Base-by-base conservation (phyloP, 2,113 vertebrate species). In the Recurvirostra avosetta region DNA sequence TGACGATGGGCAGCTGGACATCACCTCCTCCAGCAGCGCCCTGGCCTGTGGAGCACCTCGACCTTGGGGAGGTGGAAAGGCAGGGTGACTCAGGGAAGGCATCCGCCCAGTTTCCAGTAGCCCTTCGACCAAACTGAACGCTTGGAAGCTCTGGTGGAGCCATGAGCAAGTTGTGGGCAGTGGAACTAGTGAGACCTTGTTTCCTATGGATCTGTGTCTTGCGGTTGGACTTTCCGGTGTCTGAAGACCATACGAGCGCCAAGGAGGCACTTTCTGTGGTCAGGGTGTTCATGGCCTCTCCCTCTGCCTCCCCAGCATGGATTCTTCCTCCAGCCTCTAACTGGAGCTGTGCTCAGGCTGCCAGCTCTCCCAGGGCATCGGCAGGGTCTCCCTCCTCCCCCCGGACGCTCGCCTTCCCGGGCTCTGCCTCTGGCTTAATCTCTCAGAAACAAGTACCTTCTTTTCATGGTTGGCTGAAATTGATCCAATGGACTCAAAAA, bases 171-270 rank as follows among this genome's bases (percentile, higher is more conserved):
- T 15, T 88, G 89, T 82, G 93, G 93, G 66, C 77, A 82, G 66
- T 66, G 66, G 92, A 82, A 97, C 34, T 88, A 87, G 88, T 93
- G 92, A 95, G 75, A 73, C 27, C 61, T 82, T 59, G 41, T 88
- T 96, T 97, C 92, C 90, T 85, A 88, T 26, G 90, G 92, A 93
- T 85, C 65, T 82, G 66, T 41, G 25, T 86, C 63, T 45, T 93
- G 92, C 0, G 17, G 92, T 38, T 93, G 92, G 74, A 85, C 84
- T 94, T 96, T 65, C 85, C 3, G 20, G 66, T 73, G 77, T 49
- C 80, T 84, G 52, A 80, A 89, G 86, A 58, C 20, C 40, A 8
- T 22, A 40, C 0, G 2, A 91, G 74, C 2, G 36, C 71, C 77
- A 76, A 86, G 85, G 47, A 95, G 87, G 81, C 32, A 10, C 21